phyloP scores from a whole-genome alignment of 2,797 vertebrate species.

The Atherinosoma microstoma region DNA sequence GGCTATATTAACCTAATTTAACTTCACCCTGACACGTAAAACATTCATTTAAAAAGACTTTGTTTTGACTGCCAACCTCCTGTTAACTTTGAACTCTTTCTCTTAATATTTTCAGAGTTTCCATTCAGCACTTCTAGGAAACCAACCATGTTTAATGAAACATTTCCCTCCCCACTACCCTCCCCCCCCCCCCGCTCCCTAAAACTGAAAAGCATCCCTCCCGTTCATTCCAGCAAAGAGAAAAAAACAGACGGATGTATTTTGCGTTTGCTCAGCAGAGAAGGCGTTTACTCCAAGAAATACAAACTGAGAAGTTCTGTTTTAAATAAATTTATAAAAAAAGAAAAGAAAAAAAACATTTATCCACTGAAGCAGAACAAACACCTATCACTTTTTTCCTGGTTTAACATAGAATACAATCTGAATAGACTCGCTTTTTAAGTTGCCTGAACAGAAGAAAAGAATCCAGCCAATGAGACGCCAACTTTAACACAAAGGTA shows the following conservation, averaged over 20 bases:
- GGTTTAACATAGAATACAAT: slow-evolving; percentile 81
- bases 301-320: slow-evolving; percentile 69
- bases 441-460: slow-evolving; percentile 78
- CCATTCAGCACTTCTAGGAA: neutral
- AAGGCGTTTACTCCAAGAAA: slow-evolving; percentile 61
- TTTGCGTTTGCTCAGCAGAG: slow-evolving; percentile 34
- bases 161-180: neutral
- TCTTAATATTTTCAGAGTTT: neutral
- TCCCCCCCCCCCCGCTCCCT: neutral
- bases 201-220: neutral
- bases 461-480: slow-evolving; percentile 86
- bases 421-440: slow-evolving; percentile 70
- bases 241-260: neutral
- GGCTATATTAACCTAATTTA: neutral
- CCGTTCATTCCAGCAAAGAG: neutral
- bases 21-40: neutral
- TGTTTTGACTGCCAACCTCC: neutral
- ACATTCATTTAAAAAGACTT: neutral
- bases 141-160: neutral
- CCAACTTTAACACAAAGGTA: slow-evolving; percentile 89
- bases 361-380: slow-evolving; percentile 86
- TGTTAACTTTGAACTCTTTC: neutral
- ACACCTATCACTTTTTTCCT: slow-evolving; percentile 83
- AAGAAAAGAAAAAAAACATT: slow-evolving; percentile 70
- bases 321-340: slow-evolving; percentile 86